Base-by-base conservation (phyloP, 2,888 invertebrate species). In the Caenorhabditis sulstoni region DNA sequence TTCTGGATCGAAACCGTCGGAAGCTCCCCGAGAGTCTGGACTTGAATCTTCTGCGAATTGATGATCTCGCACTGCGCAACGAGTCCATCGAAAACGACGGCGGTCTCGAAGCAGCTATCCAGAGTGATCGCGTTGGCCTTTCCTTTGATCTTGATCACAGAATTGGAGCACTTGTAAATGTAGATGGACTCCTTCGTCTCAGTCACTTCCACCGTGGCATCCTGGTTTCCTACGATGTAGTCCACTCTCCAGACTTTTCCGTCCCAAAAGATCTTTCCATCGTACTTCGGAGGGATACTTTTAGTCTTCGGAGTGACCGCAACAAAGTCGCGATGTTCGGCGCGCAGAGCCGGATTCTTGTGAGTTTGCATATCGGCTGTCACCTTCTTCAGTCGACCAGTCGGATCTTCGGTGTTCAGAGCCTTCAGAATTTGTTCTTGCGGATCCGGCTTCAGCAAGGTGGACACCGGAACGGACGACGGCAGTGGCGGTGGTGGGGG, bases 151-250 rank as follows among this genome's bases (percentile, higher is more conserved):
- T 94, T 94, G 73, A 99, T 92, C 55, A 95, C 94, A 1, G 95
- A 95, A 91, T 96, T 94, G 89, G 94, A 94, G 91, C 98, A 99
- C 79, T 94, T 95, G 93, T 93, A 99, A 93, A 97, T 93, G 92
- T 99, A 98, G 18, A 98, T 94, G n/a, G 96, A 95, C 92, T 99
- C 98, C 92, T 97, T 98, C 95, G 96, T 95, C 90, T 97, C 96
- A 0, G 94, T 95, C 81, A 95, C 94, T 2, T 95, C 90, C 61
- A 98, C 92, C 91, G 96, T 95, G 87, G 94, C 95, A 90, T 94
- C 39, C 20, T 67, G n/a, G 11, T 52, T 61, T 37, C 52, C 59
- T 0, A 49, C 29, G 50, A 45, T 44, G 44, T 61, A 79, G 93
- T 94, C 93, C 90, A 98, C 94, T 61, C 95, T 92, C 98, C 98